phyloP scores from a whole-genome alignment of 2,888 invertebrate species.

The Marronus borbonicus region DNA sequence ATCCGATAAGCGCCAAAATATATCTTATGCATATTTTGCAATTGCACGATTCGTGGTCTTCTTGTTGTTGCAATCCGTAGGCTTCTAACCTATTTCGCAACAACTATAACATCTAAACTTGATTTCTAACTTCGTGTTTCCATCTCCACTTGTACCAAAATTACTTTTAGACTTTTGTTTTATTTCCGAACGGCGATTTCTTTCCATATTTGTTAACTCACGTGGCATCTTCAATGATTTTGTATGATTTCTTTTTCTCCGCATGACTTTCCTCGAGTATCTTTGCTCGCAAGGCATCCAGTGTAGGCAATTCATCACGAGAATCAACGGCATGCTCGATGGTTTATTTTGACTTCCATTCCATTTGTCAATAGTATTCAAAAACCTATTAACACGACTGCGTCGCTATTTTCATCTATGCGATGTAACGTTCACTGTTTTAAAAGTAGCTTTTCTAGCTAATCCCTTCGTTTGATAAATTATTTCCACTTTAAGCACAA shows the following conservation, averaged over 20 bases:
- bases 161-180: background rate
- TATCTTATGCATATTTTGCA: too few relatives aligned
- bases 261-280: slow-evolving; percentile 61
- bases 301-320: slow-evolving; percentile 61
- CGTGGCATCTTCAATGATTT: background rate
- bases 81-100: too few relatives aligned
- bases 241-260: background rate
- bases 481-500: slow-evolving; percentile 57
- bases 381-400: slow-evolving; percentile 63
- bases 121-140: background rate
- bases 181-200: background rate
- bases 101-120: background rate
- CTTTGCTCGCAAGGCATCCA: slow-evolving; percentile 61
- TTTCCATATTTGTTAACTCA: background rate
- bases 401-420: slow-evolving; percentile 62
- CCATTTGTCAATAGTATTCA: slow-evolving; percentile 64
- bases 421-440: slow-evolving; percentile 64
- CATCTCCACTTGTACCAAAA: background rate
- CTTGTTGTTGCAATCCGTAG: too few relatives aligned
- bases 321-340: slow-evolving; percentile 63
- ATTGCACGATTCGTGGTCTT: too few relatives aligned
- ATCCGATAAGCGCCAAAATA: too few relatives aligned
- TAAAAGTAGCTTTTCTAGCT: slow-evolving; percentile 62
- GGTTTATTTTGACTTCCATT: slow-evolving; percentile 58
- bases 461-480: slow-evolving; percentile 60